A percentile compares a stretch with the other conserved stretches of the same genome.
Evolutionary conservation across 2,797 vertebrate species (phyloP).

Genomic region (Gymnopithys bicolor): DNA sequence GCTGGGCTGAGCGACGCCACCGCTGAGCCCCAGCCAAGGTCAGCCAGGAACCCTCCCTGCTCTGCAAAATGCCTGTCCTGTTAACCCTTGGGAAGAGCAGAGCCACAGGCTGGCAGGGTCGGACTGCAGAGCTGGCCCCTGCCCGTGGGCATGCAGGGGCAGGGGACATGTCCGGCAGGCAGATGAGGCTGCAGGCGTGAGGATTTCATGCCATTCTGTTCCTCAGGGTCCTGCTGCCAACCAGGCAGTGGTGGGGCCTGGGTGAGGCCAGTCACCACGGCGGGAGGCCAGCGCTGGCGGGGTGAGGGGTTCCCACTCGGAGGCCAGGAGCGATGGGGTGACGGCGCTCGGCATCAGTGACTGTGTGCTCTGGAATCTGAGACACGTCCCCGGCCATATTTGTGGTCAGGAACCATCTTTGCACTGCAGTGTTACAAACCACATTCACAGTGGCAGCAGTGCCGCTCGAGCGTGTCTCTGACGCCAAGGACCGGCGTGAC

Average conservation of each 20-base stretch:
- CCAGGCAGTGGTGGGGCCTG: background rate
- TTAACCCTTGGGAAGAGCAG: constrained; percentile 18
- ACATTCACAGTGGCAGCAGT: constrained; percentile 37
- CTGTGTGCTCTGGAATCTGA: constrained; percentile 50
- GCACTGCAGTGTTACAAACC: background rate
- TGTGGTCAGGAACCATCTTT: constrained; percentile 55
- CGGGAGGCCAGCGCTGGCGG: background rate
- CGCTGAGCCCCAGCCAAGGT: constrained; percentile 30
- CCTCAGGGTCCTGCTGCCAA: background rate
- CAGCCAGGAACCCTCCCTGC: constrained; percentile 12
- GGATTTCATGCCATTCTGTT: accelerated
- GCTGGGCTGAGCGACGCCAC: constrained; percentile 40
- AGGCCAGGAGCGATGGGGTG: background rate
- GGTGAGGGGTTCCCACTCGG: background rate
- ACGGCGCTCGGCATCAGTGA: background rate
- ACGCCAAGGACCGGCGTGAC: constrained; percentile 18
- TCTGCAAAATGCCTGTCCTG: background rate
- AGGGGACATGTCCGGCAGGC: background rate
- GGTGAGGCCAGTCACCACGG: background rate
- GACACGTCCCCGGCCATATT: constrained; percentile 38
- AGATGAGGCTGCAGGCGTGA: accelerated
- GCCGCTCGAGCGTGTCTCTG: background rate
- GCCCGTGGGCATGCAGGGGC: accelerated
- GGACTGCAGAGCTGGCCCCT: background rate
- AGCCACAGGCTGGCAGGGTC: background rate